Evolutionary conservation across 2,113 vertebrate species (phyloP), one percentile per base, ranked within the genome.

Genomic region (Cyanoderma ruficeps): DNA sequence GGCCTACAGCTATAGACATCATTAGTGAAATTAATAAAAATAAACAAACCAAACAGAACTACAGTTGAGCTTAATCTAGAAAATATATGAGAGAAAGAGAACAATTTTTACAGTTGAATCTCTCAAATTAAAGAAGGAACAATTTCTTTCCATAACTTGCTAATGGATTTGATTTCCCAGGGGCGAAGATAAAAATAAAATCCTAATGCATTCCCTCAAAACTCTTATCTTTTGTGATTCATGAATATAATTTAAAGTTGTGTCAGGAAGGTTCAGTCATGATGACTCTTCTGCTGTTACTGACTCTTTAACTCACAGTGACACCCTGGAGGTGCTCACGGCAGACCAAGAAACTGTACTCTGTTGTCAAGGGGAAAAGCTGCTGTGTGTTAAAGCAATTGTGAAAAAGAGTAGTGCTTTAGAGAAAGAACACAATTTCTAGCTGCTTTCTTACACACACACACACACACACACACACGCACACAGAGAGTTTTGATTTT

Each of bases 121-220:
- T 90, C 61, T 86, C 41, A 63, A 64, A 89, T 78, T 76, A 57
- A 67, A 93, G 79, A 80, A 56, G 46, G 50, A 93, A n/a, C 50
- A 27, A 10, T 77, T 91, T 88, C 75, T 87, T 42, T 94, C 50
- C 31, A 19, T 72, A 55, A 69, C 56, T 88, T 88, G 35, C 63
- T 93, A 91, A 90, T 94, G 71, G 82, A 76, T 93, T 96, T 96
- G 93, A 96, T 97, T 97, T 96, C 95, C 92, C 94, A 83, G 47
- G n/a, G 87, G 94, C 68, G 82, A 70, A 91, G 87, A 88, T 88
- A 90, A 97, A 93, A 96, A 94, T 92, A 90, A 95, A 93, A 83
- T 70, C 83, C 69, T 93, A 86, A 94, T 96, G 71, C 82, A 59
- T 90, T 89, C 75, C 50, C 90, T 86, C 57, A 80, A 95, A 91